Evolutionary conservation across 2,113 vertebrate species (phyloP).

Genomic region (Scytalopus superciliaris): DNA sequence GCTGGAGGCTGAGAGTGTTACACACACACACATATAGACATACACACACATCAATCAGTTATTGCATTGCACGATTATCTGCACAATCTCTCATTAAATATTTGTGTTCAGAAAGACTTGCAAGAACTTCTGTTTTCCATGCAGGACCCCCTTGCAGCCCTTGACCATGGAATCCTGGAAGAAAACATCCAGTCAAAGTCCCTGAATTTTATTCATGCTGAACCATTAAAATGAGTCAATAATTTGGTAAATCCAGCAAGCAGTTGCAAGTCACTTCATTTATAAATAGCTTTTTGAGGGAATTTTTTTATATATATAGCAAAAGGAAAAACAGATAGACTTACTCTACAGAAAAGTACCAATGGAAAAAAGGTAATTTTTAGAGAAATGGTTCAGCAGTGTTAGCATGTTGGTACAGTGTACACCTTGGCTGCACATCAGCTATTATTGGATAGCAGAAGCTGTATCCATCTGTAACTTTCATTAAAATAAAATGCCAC

Average conservation of each 20-base stretch:
- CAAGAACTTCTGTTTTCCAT: neutral
- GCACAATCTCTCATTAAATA: neutral
- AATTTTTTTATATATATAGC: too few relatives aligned
- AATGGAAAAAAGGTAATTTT: neutral
- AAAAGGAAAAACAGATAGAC: neutral
- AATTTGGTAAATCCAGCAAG: neutral
- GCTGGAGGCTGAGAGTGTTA: neutral
- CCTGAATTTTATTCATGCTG: neutral
- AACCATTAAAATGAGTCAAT: neutral
- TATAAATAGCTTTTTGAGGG: neutral
- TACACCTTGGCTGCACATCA: constrained; percentile 50
- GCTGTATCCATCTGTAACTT: constrained; percentile 57
- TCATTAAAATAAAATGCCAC: constrained; percentile 52
- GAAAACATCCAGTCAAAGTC: neutral
- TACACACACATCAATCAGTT: neutral
- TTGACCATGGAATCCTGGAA: neutral
- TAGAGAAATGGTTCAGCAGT: neutral
- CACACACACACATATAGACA: neutral
- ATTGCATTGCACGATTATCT: neutral
- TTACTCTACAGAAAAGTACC: neutral
- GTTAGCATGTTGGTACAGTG: constrained; percentile 1
- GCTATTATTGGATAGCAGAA: constrained; percentile 53
- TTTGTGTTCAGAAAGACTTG: neutral
- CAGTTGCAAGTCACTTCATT: neutral
- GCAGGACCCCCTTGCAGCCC: neutral